Evolutionary conservation across 2,888 invertebrate genomes (phyloP), one percentile per base, ranked within the genome.

Genomic region (Ommatoiulus sabulosus): DNA sequence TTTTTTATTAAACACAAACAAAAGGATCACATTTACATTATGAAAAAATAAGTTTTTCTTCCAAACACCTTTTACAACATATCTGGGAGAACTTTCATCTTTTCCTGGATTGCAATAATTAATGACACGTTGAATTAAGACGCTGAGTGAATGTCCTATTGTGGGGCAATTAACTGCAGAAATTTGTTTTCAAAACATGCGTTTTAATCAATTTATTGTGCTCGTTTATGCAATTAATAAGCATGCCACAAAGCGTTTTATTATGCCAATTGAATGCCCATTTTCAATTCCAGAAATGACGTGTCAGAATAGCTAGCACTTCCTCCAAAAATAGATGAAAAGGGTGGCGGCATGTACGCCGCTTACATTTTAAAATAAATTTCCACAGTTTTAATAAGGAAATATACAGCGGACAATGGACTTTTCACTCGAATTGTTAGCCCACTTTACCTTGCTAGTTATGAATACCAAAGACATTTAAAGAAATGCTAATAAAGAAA

Each of bases 371-470:
- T 63, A 0, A 63, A 63, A 20, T 63, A 63, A 63, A 63, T 63
- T 63, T 63, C 7, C 46, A 63, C 15, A 63, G 20, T 63, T 63
- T 63, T 63, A 63, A 63, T 63, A 63, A 63, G 63, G 63, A 63
- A 63, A 63, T 63, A 7, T 63, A n/a, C 3, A n/a, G 63, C 63
- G 63, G n/a, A 63, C 63, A 63, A 63, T 63, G 63, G 15, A 63
- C 63, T n/a, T 63, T 63, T 63, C 63, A 63, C 63, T 63, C n/a
- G 63, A 63, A n/a, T 63, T 63, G 63, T 63, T 63, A 63, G 17
- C 63, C 63, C 63, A 63, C 63, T 15, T 63, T 63, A 46, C 46
- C 7, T 3, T 7, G 8, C 46, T 46, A 0, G 7, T 0, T 46
- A 46, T 46, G 46, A 46, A 46, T 46, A 7, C 46, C 12, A 46